Evolutionary conservation across 2,113 vertebrate genomes (phyloP), one percentile per base, ranked within the genome.

Genomic region (Empidonax traillii): DNA sequence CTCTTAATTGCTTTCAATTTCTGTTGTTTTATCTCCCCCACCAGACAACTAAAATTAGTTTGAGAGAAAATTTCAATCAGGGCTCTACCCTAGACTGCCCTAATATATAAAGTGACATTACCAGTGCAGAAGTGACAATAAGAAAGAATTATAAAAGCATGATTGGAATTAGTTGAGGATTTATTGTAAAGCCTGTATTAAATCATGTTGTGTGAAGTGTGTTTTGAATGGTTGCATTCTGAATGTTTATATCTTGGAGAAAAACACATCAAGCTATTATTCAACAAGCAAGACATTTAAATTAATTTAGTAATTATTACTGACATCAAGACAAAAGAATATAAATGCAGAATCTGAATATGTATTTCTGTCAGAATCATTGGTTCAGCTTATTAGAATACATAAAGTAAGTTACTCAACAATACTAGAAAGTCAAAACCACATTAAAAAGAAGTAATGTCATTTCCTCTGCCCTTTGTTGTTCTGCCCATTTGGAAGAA

Each of bases 141-240:
- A 35, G 41, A 44, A 80, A 52, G 8, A 66, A 74, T 59, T 63
- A 23, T 62, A 67, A 92, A 88, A 77, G 35, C 43, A 51, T 9
- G 8, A 65, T 8, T 41, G 15, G 59, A 87, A 91, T 87, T 75
- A 69, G 17, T 14, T 35, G 67, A 49, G 43, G 49, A 41, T 89
- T 87, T 91, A 25, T 52, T 41, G 44, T 61, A 80, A 83, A 92
- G 51, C 7, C n/a, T 82, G 21, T 41, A 73, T 91, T 67, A 81
- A 77, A 71, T 13, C 22, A n/a, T 74, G 31, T 35, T 74, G 33
- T 51, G 23, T 63, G 86, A 96, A 69, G 31, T 61, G 13, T 95
- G 68, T 95, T 96, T 91, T 95, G 90, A 91, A 67, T 90, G 61
- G 44, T 67, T 92, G 39, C 19, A 27, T 86, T 92, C 39, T 77